Evolutionary conservation across 2,113 vertebrate genomes (phyloP).

Genomic region (Cyprinus carpio): DNA sequence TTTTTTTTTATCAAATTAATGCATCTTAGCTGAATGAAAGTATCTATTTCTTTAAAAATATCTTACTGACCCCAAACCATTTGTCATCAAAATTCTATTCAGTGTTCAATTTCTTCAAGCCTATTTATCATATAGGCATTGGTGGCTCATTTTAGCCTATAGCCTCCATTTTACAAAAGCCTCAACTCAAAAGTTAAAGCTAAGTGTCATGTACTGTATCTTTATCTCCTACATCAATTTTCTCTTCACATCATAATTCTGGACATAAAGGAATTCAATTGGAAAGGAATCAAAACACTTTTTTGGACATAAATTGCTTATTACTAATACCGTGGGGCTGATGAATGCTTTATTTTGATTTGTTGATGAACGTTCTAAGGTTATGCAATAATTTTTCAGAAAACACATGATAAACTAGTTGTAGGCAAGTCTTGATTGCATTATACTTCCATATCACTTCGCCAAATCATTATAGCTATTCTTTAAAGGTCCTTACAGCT

Average conservation of each 20-base stretch:
- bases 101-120: neutral
- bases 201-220: neutral
- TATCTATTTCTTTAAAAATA: neutral
- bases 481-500: too few species aligned
- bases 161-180: neutral
- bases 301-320: neutral
- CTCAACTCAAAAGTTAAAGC: neutral
- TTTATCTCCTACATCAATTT: neutral
- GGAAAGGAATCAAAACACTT: neutral
- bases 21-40: neutral
- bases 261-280: neutral
- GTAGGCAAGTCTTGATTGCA: too few species aligned
- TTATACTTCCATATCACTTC: too few species aligned
- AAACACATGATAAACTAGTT: too few species aligned
- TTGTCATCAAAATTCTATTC: neutral
- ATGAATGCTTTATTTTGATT: too few species aligned
- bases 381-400: too few species aligned
- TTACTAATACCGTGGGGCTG: too few species aligned
- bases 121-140: neutral
- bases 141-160: neutral
- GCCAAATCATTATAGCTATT: too few species aligned
- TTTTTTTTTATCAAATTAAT: neutral
- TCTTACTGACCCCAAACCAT: neutral
- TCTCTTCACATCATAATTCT: neutral
- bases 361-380: too few species aligned